Percentiles rank a stretch among this genome's conserved stretches.
Evolutionary conservation across 2,113 vertebrate species (phyloP).

Genomic region (Dasyornis broadbenti): DNA sequence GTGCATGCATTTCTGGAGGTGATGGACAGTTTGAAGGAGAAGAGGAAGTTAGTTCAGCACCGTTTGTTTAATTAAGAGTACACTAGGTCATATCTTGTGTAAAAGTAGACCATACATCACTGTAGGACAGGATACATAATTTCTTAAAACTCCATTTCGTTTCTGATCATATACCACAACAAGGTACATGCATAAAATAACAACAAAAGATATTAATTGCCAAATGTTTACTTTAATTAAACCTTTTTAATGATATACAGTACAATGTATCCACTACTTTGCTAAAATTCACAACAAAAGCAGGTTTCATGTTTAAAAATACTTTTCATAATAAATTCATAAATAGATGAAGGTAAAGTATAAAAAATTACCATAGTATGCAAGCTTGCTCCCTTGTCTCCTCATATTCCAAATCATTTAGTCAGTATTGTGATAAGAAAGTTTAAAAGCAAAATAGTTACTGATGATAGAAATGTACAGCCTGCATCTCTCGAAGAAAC

Average conservation of each 20-base stretch:
- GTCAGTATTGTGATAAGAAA: conserved; percentile 5
- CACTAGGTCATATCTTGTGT: neutral
- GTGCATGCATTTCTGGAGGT: neutral
- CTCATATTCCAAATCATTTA: conserved; percentile 9
- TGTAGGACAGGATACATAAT: neutral
- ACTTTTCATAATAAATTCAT: conserved; percentile 65
- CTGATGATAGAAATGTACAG: conserved; percentile 10
- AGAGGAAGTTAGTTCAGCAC: neutral
- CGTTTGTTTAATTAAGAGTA: neutral
- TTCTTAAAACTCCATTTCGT: neutral
- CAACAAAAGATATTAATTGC: neutral
- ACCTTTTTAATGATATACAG: conserved; percentile 18
- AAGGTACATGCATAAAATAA: neutral
- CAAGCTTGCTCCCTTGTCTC: conserved; percentile 54
- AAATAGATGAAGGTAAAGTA: conserved; percentile 67
- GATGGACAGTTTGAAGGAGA: neutral
- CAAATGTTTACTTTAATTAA: conserved; percentile 47
- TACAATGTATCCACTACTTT: conserved; percentile 45
- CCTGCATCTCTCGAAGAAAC: conserved; percentile 33
- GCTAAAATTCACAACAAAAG: conserved; percentile 44
- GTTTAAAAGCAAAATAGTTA: conserved; percentile 34
- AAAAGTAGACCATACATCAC: neutral
- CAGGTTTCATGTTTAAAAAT: conserved; percentile 62
- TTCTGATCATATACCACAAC: neutral
- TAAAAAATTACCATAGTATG: conserved; percentile 57